Percentiles rank a stretch among this genome's conserved stretches.
phyloP scores from a whole-genome alignment of 2,113 vertebrate species.

The Laticauda colubrina region DNA sequence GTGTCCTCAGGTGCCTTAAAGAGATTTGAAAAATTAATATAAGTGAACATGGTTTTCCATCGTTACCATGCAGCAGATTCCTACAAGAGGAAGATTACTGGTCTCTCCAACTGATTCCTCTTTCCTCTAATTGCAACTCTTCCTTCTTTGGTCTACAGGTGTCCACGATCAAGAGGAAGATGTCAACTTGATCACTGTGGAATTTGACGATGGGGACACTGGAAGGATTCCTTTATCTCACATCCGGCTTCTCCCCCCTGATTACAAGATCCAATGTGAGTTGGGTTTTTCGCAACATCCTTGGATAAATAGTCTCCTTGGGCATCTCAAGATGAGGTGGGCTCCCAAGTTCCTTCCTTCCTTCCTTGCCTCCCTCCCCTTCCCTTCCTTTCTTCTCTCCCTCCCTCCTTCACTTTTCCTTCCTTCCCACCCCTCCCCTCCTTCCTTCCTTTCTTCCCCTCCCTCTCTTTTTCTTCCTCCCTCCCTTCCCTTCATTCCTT shows the following conservation, averaged over 20 bases:
- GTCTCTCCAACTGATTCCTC: no score
- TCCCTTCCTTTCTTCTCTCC: no score
- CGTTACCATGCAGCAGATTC: not conserved
- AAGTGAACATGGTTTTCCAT: not conserved
- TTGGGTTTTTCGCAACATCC: not conserved
- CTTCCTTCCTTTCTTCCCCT: no score
- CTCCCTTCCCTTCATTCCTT: no score
- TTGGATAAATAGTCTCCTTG: not conserved
- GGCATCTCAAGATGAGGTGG: not conserved
- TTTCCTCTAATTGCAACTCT: not conserved
- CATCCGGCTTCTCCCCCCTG: constrained; percentile 91
- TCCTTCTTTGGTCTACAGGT: constrained; percentile 67
- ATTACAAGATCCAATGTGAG: constrained; percentile 99
- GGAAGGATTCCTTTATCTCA: constrained; percentile 95
- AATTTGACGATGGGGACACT: constrained; percentile 96
- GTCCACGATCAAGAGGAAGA: constrained; percentile 86
- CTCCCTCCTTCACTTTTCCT: no score
- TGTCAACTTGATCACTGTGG: constrained; percentile 92
- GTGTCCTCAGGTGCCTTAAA: not conserved
- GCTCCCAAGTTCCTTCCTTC: not conserved
- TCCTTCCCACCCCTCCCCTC: no score
- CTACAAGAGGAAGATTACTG: not conserved
- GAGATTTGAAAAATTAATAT: not conserved
- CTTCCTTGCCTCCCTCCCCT: no score
- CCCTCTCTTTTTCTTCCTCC: no score